Conservation (phyloP, 2,113 vertebrate species). For the Amazona guildingii region DNA sequence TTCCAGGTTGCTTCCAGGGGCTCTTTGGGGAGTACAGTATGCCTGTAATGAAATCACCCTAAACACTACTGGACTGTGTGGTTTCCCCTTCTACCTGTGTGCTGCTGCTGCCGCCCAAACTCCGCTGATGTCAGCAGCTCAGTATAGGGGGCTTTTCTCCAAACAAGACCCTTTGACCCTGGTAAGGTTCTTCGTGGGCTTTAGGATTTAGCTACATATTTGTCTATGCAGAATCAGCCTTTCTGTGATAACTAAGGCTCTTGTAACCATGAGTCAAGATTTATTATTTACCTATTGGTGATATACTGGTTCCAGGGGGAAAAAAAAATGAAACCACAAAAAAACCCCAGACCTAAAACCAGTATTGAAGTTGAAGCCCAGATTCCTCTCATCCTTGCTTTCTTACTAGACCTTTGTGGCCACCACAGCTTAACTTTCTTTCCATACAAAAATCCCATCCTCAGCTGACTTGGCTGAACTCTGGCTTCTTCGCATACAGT, state of each 20-base stretch:
- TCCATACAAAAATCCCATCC: neutral
- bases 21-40: neutral
- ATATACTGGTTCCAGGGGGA: neutral
- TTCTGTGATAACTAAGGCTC: neutral
- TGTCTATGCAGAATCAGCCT: neutral
- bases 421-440: neutral
- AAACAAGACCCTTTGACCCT: neutral
- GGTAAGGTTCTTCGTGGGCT: neutral
- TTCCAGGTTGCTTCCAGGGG: neutral
- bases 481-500: neutral
- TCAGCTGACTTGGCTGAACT: slow-evolving; percentile 11
- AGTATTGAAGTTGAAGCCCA: neutral
- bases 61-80: neutral
- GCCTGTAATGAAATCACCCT: neutral
- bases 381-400: neutral
- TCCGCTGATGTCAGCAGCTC: neutral
- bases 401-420: neutral
- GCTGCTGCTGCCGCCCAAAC: neutral
- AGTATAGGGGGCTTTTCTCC: neutral
- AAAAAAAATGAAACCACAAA: neutral
- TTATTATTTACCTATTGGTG: neutral
- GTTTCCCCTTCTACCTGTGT: neutral
- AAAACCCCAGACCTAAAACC: neutral
- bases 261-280: neutral
- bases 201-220: neutral